Evolutionary conservation across 92 coral and sea anemone species (phyloP), one percentile per base, ranked within the genome.

Genomic region (Phenganax subtilis): DNA sequence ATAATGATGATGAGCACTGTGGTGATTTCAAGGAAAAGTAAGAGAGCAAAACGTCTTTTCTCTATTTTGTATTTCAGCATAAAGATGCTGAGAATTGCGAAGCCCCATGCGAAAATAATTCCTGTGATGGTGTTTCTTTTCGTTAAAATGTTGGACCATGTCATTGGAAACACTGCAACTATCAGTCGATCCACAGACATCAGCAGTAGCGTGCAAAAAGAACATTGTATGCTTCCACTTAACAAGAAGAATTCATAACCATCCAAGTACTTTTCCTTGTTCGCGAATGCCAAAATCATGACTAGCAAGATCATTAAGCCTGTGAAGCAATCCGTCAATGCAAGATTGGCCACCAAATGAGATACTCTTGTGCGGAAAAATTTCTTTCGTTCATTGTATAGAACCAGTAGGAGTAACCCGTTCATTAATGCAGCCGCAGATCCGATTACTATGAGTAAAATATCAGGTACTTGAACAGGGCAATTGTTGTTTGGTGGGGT

Each of bases 301-400:
- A 52, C 77, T 3, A 15, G 44, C 17, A 52, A 57, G 11, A 73
- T 59, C 77, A 73, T 73, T 28, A 55, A 7, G 31, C 77, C 77
- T 28, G 77, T 73, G 7, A 73, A 73, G 17, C 29, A 73, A 11
- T 73, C 77, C 29, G 77, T 58, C 15, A 73, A 7, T 11, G 77
- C 77, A 51, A 73, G 77, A 20, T 73, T 73, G 6, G 77, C 61
- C 28, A 73, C 60, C 29, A 73, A 58, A 73, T 73, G 54, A 57
- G 77, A 73, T 9, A 73, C 77, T 52, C 77, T 52, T 4, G 77
- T 73, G 7, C 77, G 77, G n/a, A 73, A 73, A 28, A 73, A 73
- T 15, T 52, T 73, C 30, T 73, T 73, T 10, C 61, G 77, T 20
- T 73, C 61, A 29, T 73, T 73, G 77, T 55, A 52, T 4, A 73